A percentile compares a stretch with the other conserved stretches of the same genome.
phyloP scores from a whole-genome alignment of 2,797 vertebrate genomes.

The Chromobotia macracanthus region DNA sequence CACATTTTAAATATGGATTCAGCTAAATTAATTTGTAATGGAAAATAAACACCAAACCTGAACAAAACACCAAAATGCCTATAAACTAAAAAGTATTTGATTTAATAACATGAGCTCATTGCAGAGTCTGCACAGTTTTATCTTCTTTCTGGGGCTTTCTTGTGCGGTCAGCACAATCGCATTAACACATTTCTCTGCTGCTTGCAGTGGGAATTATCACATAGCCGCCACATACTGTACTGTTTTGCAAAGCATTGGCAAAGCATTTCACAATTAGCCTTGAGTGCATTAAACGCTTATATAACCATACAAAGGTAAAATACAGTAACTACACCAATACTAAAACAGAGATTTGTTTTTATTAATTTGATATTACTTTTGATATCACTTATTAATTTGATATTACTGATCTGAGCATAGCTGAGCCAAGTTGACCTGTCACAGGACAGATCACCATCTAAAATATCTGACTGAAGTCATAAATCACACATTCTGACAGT shows the following conservation, averaged over 20 bases:
- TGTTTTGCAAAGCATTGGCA: not conserved
- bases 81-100: not conserved
- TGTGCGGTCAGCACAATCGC: conserved; percentile 1
- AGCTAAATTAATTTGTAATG: not conserved
- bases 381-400: no score
- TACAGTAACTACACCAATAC: not conserved
- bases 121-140: not conserved
- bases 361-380: no score
- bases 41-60: no score
- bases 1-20: not conserved
- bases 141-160: not conserved
- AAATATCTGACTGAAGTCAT: not conserved
- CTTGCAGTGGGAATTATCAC: not conserved
- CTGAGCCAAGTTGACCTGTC: not conserved
- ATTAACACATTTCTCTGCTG: conserved; percentile 13
- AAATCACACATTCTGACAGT: not conserved
- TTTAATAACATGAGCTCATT: not conserved
- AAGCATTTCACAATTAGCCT: not conserved
- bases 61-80: not conserved
- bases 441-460: not conserved
- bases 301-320: not conserved
- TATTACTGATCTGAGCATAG: no score
- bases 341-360: no score
- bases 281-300: not conserved
- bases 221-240: not conserved